Evolutionary conservation across 2,888 invertebrate genomes (phyloP).

Genomic region (Gymnocheta viridis): DNA sequence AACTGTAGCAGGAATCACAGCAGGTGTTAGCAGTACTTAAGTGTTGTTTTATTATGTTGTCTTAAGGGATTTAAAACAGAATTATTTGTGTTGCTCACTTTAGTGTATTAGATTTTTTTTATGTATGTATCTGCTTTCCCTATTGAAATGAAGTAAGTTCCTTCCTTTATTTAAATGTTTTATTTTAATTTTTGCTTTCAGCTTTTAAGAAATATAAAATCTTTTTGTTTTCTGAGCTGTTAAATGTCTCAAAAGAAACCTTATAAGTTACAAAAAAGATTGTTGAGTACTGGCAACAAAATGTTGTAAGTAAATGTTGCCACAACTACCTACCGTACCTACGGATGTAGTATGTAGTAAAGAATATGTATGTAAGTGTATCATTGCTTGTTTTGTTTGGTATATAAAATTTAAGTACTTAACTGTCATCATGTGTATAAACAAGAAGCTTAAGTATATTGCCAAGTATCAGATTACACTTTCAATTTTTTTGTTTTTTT

Average conservation of each 20-base stretch:
- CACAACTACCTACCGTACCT: background rate
- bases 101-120: conserved; percentile 4
- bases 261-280: conserved; percentile 50
- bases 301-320: conserved; percentile 42
- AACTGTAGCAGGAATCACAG: conserved; percentile 63
- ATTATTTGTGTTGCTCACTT: conserved; percentile 55
- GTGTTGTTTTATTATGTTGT: conserved; percentile 65
- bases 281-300: conserved; percentile 55
- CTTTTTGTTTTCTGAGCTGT: conserved; percentile 36
- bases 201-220: conserved; percentile 40
- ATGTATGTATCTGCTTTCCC: background rate
- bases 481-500: conserved; percentile 61
- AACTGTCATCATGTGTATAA: conserved; percentile 70
- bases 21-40: conserved; percentile 66
- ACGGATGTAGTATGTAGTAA: conserved; percentile 2
- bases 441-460: conserved; percentile 69
- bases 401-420: conserved; percentile 69
- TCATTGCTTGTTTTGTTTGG: conserved; percentile 16
- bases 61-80: conserved; percentile 66
- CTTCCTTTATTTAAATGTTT: conserved; percentile 51
- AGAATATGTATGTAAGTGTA: conserved; percentile 4
- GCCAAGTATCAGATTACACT: conserved; percentile 71
- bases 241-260: conserved; percentile 61
- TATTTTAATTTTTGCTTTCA: conserved; percentile 33
- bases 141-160: conserved; percentile 42